Evolutionary conservation across 2,113 vertebrate genomes (phyloP), one percentile per base, ranked within the genome.

Genomic region (Varanus komodoensis): DNA sequence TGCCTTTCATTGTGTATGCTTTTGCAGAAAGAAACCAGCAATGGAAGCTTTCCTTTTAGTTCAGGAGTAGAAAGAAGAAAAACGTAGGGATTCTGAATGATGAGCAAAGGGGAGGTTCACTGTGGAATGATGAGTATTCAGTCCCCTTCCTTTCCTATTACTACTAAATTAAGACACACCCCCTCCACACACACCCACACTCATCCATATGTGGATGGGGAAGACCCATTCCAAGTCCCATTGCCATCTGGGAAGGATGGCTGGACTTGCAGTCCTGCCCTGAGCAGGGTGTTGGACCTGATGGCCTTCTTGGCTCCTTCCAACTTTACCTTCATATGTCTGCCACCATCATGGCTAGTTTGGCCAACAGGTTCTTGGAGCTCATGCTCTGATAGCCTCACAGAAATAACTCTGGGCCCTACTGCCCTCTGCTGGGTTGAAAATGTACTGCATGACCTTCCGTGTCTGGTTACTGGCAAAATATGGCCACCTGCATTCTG

Each of bases 391-490:
- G 32, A 44, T 38, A 77, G 54, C 73, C 54, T 64, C 32, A 8
- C 54, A 21, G 85, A 77, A 77, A 64, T 64, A 29, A 87, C 64
- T 15, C 57, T 79, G 75, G 50, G 57, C 17, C 86, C 54, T 44
- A 68, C 57, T 87, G 74, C 86, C 75, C 75, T 79, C 86, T 87
- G 15, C 74, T 87, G 75, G 75, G 27, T 32, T 21, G 6, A 87
- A 79, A 38, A 79, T 68, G 48, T n/a, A 87, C 23, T 27, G 32
- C 15, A n/a, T 27, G 50, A 68, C 14, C 38, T 79, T 34, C 27
- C 68, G 27, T 17, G 8, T 67, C 50, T 50, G 38, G 67, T 50
- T 67, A 64, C 12, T n/a, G 2, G 12, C 23, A 17, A 75, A 57
- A 54, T 61, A 19, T 44, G 61, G 52, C 64, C 71, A 77, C 29